These are phyloP conservation scores for Aporophyla lueneburgensis DNA, from an alignment of 2,888 invertebrate species.

Conservation along the genomic window DNA sequence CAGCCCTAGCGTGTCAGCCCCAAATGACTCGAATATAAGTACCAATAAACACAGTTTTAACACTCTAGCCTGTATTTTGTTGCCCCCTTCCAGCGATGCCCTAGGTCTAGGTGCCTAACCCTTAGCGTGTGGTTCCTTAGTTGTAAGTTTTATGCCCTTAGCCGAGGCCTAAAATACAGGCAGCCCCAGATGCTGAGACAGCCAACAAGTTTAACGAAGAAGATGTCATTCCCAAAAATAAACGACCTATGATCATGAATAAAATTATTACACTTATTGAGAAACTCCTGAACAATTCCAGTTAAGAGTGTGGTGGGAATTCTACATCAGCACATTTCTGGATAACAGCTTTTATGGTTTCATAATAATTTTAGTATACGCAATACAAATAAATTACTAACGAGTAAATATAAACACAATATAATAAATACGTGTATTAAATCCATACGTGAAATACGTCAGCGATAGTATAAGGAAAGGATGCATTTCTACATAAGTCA, in stretches of 20 bases:
- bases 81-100: too few relatives aligned
- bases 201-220: too few relatives aligned
- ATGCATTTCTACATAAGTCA: background rate
- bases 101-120: too few relatives aligned
- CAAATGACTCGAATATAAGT: too few relatives aligned
- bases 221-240: too few relatives aligned
- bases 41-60: too few relatives aligned
- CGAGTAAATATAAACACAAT: background rate
- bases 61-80: too few relatives aligned
- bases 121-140: too few relatives aligned
- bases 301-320: background rate
- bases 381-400: background rate
- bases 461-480: constrained; percentile 6
- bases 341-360: background rate
- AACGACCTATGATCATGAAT: background rate
- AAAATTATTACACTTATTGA: background rate
- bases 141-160: too few relatives aligned
- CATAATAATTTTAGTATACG: background rate
- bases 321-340: background rate
- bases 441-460: constrained; percentile 4
- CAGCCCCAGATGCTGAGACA: too few relatives aligned
- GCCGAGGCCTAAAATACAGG: too few relatives aligned
- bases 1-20: too few relatives aligned
- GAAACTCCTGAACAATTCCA: background rate
- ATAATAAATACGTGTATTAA: background rate